Evolutionary conservation across 2,888 invertebrate species (phyloP).

Genomic region (Euplexia lucipara): DNA sequence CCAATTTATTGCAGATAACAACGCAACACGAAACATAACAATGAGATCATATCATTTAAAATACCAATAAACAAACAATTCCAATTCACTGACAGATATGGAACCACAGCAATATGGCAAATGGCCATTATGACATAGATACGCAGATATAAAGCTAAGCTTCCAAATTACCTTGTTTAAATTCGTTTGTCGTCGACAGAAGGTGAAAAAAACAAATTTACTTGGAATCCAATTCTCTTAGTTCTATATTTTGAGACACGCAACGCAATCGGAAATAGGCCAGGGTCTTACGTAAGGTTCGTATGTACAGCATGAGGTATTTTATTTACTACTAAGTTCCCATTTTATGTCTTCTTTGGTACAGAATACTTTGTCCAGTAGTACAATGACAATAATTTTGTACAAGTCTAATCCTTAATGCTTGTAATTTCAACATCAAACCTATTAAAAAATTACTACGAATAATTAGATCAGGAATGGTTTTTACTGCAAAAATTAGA

Average conservation of each 20-base stretch:
- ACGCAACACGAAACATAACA: not conserved
- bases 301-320: conserved; percentile 59
- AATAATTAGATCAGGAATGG: too few species aligned
- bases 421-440: not conserved
- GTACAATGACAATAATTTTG: not conserved
- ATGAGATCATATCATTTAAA: conserved; percentile 4
- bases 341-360: too few species aligned
- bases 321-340: not conserved
- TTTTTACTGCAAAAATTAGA: too few species aligned
- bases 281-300: conserved; percentile 70
- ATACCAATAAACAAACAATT: conserved; percentile 30
- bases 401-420: not conserved
- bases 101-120: conserved; percentile 36
- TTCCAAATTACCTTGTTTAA: conserved; percentile 55
- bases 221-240: conserved; percentile 71
- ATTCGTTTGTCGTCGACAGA: conserved; percentile 58
- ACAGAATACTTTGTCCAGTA: too few species aligned
- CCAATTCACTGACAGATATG: conserved; percentile 14
- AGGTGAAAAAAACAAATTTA: conserved; percentile 69
- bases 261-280: conserved; percentile 72
- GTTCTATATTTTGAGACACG: conserved; percentile 71
- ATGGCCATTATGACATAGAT: conserved; percentile 47
- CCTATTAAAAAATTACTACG: not conserved
- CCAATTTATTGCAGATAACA: too few species aligned
- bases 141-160: conserved; percentile 41